Percentiles rank a stretch among this genome's conserved stretches.
phyloP scores from a whole-genome alignment of 2,888 invertebrate genomes.

The Orthosia cruda region DNA sequence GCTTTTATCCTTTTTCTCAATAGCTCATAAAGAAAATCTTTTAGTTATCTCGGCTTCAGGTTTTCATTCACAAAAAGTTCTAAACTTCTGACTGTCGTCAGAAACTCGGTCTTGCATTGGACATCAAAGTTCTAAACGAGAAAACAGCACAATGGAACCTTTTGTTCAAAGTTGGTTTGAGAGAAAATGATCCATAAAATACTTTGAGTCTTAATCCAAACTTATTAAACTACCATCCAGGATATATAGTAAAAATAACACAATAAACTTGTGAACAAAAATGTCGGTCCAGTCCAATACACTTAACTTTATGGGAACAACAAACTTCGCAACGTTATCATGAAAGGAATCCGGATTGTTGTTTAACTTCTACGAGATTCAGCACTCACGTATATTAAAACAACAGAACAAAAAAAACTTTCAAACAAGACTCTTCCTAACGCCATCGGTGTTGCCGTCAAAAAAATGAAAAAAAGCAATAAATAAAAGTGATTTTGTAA shows the following conservation, averaged over 20 bases:
- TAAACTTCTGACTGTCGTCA: background rate
- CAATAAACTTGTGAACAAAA: slow-evolving; percentile 46
- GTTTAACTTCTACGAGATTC: slow-evolving; percentile 53
- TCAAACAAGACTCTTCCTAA: slow-evolving; percentile 52
- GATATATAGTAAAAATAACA: slow-evolving; percentile 46
- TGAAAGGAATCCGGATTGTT: slow-evolving; percentile 50
- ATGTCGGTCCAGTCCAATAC: slow-evolving; percentile 53
- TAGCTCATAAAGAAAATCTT: slow-evolving; percentile 1
- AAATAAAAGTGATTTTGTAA: slow-evolving; percentile 77
- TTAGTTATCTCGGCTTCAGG: background rate
- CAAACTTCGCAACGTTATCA: slow-evolving; percentile 53
- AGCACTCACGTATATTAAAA: slow-evolving; percentile 60
- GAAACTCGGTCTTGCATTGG: slow-evolving; percentile 3
- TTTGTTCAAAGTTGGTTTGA: slow-evolving; percentile 44
- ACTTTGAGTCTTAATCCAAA: slow-evolving; percentile 45
- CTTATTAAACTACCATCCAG: slow-evolving; percentile 41
- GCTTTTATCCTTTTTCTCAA: slow-evolving; percentile 34
- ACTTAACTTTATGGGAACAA: slow-evolving; percentile 58
- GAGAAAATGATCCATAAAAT: slow-evolving; percentile 38
- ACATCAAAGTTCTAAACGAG: slow-evolving; percentile 24
- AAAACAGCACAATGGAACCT: slow-evolving; percentile 31
- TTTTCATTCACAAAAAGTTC: slow-evolving; percentile 5
- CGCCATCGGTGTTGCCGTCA: slow-evolving; percentile 69
- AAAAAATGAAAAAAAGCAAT: slow-evolving; percentile 76
- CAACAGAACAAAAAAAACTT: slow-evolving; percentile 44